Base-by-base conservation (phyloP, 2,888 invertebrate genomes). In the Luffia ferchaultella region DNA sequence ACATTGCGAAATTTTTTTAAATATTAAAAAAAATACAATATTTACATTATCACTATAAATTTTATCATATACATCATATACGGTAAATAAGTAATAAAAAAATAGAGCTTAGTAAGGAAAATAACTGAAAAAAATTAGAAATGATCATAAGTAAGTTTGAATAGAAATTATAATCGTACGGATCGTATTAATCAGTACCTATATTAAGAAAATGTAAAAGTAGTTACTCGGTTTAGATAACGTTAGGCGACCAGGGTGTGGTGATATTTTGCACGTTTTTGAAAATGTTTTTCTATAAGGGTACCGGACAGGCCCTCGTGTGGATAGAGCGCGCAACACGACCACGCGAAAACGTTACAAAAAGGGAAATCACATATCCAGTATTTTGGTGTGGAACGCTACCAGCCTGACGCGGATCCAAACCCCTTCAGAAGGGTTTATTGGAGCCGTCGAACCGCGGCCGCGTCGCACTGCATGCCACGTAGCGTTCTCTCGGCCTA, bases 231-330 rank as follows among this genome's bases (percentile, higher is more conserved):
- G 75, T 76, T 76, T 79, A 80, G 74, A 76, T 79, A 79, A 78
- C 71, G 76, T 78, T 83, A 83, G 82, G 83, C 68, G 82, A 83
- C 83, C 83, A 83, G 83, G 83, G 83, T 83, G 83, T 74, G 83
- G 80, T 80, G 83, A 82, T 83, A 83, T 82, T 82, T 82, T 80
- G 80, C 79, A 80, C 76, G 82, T 82, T 83, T 83, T 82, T 82
- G 80, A 82, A 76, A 74, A 80, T 79, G 79, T 83, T 79, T 82
- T 83, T 77, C 76, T 77, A 75, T 67, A 67, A 46, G 66, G 74
- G 73, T 68, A 72, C 73, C 60, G 63, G 48, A n/a, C 42, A 42
- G 7, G 42, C 42, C 42, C 67, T 64, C 66, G 20, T 40, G 47
- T 9, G 15, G 18, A 40, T 18, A 16, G 41, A 5, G 20, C 7